These are phyloP conservation scores for Nomada flava DNA, from an alignment of 2,888 invertebrate species.

Conservation along the genomic window DNA sequence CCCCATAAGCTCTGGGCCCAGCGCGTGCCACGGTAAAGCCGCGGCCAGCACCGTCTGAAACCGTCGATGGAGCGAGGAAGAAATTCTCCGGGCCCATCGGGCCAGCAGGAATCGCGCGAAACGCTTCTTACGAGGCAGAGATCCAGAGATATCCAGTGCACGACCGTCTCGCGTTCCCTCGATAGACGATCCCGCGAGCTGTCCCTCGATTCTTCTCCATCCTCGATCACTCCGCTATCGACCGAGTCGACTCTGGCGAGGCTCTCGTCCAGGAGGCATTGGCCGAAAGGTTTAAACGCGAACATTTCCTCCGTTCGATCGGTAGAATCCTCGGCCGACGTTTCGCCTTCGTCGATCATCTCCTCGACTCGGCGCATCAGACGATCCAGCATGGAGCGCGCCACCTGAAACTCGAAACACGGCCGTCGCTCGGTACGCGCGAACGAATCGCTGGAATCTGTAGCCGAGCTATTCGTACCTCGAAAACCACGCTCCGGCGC, in stretches of 20 bases:
- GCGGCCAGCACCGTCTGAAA: constrained; percentile 71
- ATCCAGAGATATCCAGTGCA: constrained; percentile 71
- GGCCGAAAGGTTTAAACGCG: neutral
- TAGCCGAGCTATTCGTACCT: constrained; percentile 27
- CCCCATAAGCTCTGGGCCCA: constrained; percentile 55
- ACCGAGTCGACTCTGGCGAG: neutral
- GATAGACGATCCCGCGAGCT: neutral
- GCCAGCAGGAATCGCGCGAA: neutral
- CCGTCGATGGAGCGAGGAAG: neutral
- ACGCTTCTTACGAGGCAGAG: constrained; percentile 66
- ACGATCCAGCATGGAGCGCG: neutral
- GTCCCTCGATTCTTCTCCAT: neutral
- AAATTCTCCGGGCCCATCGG: neutral
- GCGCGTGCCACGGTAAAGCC: constrained; percentile 60
- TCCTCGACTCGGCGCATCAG: neutral
- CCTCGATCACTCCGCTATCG: neutral
- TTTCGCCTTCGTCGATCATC: neutral
- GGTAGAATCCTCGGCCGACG: neutral
- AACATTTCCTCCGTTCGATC: neutral
- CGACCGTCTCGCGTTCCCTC: constrained; percentile 1
- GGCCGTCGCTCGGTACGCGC: no score
- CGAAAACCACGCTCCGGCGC: neutral
- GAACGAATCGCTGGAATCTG: neutral
- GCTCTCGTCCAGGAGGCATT: neutral
- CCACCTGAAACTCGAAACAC: constrained; percentile 6